A percentile compares a stretch with the other conserved stretches of the same genome.
Conservation (phyloP, 1,140 invertebrate genomes). For the Hyles vespertilio region DNA sequence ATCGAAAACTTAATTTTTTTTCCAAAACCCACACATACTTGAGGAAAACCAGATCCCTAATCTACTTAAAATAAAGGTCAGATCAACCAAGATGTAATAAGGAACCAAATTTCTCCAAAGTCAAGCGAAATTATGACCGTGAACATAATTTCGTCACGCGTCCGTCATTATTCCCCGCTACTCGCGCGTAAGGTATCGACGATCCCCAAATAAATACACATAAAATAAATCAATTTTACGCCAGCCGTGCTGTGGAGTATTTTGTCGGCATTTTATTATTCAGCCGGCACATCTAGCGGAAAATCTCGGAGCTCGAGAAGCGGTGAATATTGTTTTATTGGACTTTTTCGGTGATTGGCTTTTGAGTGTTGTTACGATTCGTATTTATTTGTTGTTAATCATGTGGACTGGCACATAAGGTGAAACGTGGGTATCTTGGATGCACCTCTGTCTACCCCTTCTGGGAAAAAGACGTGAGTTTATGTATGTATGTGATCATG, state of each 20-base stretch:
- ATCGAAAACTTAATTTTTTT: too few species aligned
- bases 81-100: neutral
- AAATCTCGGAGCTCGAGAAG: constrained; percentile 31
- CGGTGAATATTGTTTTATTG: neutral
- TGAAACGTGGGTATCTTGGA: too few species aligned
- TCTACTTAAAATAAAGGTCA: neutral
- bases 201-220: constrained; percentile 5
- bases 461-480: too few species aligned
- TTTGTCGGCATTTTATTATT: constrained; percentile 58
- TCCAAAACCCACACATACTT: too few species aligned
- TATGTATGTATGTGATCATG: too few species aligned
- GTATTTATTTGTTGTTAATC: neutral
- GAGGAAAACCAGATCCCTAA: too few species aligned
- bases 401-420: neutral
- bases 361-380: neutral
- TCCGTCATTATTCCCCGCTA: constrained; percentile 35
- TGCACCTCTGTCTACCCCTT: too few species aligned
- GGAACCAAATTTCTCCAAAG: neutral
- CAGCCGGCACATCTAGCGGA: constrained; percentile 56
- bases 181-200: constrained; percentile 23
- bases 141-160: constrained; percentile 47
- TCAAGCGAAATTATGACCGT: constrained; percentile 11
- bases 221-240: constrained; percentile 62
- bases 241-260: constrained; percentile 50
- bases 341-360: neutral